Evolutionary conservation across 2,113 vertebrate species (phyloP).

Genomic region (Psettodes erumei): DNA sequence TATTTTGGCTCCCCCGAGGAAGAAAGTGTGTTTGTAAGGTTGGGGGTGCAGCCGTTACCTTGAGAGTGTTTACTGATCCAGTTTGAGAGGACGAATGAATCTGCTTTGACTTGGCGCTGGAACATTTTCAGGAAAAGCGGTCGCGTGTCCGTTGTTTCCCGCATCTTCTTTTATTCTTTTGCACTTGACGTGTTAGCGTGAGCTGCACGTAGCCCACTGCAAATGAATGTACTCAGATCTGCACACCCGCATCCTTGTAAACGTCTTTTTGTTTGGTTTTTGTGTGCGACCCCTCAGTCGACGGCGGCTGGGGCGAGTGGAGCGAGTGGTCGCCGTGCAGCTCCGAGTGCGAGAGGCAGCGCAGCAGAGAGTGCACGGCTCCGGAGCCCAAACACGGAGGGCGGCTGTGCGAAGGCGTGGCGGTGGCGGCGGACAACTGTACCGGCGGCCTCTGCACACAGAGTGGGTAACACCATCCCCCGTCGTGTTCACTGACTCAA

Average conservation of each 20-base stretch:
- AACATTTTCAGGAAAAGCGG: neutral
- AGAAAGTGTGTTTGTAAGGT: constrained; percentile 36
- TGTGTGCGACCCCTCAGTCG: constrained; percentile 72
- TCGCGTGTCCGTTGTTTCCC: no score
- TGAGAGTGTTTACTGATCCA: constrained; percentile 27
- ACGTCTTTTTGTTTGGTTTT: constrained; percentile 2
- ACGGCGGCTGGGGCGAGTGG: constrained; percentile 93
- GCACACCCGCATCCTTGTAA: neutral
- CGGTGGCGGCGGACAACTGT: constrained; percentile 91
- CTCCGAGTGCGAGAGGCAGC: constrained; percentile 86
- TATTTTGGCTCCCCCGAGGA: constrained; percentile 45
- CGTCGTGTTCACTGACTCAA: no score
- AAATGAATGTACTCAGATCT: neutral
- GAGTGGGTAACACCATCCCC: constrained; percentile 82
- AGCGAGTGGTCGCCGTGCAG: constrained; percentile 91
- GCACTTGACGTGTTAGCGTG: neutral
- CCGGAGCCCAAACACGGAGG: constrained; percentile 90
- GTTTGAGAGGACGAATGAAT: constrained; percentile 11
- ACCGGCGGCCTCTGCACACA: constrained; percentile 96
- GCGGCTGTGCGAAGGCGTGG: constrained; percentile 88
- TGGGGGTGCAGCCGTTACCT: constrained; percentile 19
- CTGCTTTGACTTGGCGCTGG: neutral
- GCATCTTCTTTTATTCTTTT: neutral
- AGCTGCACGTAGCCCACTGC: neutral
- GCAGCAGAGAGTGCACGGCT: constrained; percentile 87